These are phyloP conservation scores for Speoplatyrhinus poulsoni DNA, from an alignment of 2,113 vertebrate genomes.

Conservation along the genomic window DNA sequence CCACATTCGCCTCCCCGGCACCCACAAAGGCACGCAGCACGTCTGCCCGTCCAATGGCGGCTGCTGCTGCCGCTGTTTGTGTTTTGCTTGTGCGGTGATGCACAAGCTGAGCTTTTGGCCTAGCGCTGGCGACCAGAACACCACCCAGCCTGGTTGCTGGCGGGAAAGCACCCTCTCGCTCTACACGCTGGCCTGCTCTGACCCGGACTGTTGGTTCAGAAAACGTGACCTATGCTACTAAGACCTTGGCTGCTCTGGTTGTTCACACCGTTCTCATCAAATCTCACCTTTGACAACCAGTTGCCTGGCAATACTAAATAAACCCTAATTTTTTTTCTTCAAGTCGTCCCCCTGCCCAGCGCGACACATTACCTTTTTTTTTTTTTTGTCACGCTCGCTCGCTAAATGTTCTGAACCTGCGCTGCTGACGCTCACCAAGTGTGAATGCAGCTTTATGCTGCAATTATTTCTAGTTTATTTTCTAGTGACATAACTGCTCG, in stretches of 20 bases:
- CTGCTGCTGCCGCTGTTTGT: conserved; percentile 62
- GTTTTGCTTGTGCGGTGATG: conserved; percentile 61
- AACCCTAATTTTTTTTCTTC: too few relatives aligned
- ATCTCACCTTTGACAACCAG: too few relatives aligned
- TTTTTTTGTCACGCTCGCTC: too few relatives aligned
- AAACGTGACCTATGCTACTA: conserved; percentile 32
- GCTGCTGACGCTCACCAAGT: background rate
- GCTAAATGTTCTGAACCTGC: background rate
- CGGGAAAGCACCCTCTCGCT: conserved; percentile 10
- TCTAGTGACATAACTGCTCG: background rate
- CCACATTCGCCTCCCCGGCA: conserved; percentile 33
- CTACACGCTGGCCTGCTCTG: conserved; percentile 15
- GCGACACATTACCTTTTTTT: too few relatives aligned
- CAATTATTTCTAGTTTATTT: background rate
- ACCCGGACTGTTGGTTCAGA: conserved; percentile 23
- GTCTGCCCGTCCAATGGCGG: conserved; percentile 59
- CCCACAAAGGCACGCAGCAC: conserved; percentile 57
- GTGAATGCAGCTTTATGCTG: background rate
- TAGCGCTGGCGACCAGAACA: conserved; percentile 34
- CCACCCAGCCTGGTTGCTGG: conserved; percentile 25
- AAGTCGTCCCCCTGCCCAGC: too few relatives aligned
- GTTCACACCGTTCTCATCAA: too few relatives aligned
- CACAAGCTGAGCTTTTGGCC: conserved; percentile 33
- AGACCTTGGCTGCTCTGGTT: too few relatives aligned
- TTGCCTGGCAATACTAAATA: too few relatives aligned